Percentiles rank a stretch among this genome's conserved stretches.
Conservation (phyloP, 2,113 vertebrate genomes). For the Notechis scutatus region DNA sequence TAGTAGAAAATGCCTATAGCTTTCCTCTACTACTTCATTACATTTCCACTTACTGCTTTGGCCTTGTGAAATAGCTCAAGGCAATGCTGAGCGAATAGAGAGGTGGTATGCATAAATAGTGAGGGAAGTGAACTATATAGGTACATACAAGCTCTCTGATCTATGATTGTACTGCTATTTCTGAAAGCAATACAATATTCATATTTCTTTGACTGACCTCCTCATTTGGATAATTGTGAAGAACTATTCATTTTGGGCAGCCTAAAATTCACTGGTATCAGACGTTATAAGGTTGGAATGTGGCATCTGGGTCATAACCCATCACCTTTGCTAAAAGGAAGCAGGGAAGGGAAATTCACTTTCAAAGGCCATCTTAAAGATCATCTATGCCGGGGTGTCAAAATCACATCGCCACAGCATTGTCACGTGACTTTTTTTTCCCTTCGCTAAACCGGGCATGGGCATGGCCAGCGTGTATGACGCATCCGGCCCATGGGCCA, state of each 20-base stretch:
- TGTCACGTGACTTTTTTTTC: no score
- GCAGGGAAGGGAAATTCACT: not conserved
- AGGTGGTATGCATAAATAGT: not conserved
- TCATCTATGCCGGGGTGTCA: no score
- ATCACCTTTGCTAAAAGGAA: not conserved
- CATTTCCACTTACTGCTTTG: not conserved
- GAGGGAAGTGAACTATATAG: not conserved
- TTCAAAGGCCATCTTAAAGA: not conserved
- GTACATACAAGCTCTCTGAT: not conserved
- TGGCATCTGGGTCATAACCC: not conserved
- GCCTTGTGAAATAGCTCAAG: not conserved
- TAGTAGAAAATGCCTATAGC: not conserved
- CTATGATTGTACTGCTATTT: not conserved
- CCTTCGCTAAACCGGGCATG: no score
- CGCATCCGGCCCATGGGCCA: rapidly evolving
- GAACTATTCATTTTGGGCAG: not conserved
- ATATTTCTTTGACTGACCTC: not conserved
- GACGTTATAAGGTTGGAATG: not conserved
- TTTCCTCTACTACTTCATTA: not conserved
- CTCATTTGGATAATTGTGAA: not conserved
- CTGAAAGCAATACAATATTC: not conserved
- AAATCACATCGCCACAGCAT: no score
- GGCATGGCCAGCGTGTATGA: no score
- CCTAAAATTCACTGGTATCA: not conserved
- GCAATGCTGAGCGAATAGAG: not conserved